These are phyloP conservation scores for Sinella curviseta DNA, from an alignment of 1,140 invertebrate species.

Conservation along the genomic window DNA sequence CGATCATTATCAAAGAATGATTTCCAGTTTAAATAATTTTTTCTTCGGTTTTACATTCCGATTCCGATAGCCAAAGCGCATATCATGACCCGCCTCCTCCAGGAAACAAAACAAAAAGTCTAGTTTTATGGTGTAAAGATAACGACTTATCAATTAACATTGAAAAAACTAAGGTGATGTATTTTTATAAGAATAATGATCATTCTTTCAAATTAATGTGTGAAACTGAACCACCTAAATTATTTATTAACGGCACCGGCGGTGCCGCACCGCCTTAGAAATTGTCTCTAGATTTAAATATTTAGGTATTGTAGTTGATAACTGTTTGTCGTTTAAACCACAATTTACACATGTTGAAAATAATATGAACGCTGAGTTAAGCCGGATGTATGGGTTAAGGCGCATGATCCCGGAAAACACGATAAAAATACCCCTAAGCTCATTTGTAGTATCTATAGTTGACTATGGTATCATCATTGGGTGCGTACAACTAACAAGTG, in stretches of 20 bases:
- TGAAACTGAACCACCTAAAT: not conserved
- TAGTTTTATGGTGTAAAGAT: not conserved
- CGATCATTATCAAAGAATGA: too few species aligned
- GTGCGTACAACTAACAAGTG: not conserved
- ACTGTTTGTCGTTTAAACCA: too few species aligned
- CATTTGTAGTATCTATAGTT: not conserved
- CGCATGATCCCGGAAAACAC: not conserved
- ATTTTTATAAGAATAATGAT: conserved; percentile 18
- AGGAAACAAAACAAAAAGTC: too few species aligned
- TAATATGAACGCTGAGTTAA: not conserved
- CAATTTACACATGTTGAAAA: not conserved
- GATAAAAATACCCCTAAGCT: not conserved
- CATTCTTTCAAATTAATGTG: not conserved
- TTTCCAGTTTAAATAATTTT: too few species aligned
- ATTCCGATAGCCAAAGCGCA: too few species aligned
- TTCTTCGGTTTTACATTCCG: too few species aligned
- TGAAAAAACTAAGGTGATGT: conserved; percentile 23
- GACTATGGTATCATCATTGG: not conserved
- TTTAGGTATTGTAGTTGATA: not conserved
- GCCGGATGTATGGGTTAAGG: too few species aligned
- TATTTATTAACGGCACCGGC: not conserved
- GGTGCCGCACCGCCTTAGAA: not conserved
- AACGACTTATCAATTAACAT: conserved; percentile 15
- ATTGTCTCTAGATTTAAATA: not conserved
- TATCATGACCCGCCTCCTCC: too few species aligned